Base-by-base conservation (phyloP, 2,797 vertebrate species). In the Notolabrus celidotus region DNA sequence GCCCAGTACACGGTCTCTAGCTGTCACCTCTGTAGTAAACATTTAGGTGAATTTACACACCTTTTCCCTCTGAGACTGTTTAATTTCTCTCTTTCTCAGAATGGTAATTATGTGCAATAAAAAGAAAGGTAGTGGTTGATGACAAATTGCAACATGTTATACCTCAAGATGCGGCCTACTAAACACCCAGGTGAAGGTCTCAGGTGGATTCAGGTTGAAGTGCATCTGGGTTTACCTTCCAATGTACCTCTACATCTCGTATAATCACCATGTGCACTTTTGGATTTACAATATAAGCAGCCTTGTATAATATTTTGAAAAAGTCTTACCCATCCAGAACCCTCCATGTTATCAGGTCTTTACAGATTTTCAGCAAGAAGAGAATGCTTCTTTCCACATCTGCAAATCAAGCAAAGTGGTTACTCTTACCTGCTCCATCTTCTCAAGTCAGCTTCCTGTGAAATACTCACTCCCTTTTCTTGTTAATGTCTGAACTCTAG, bases 381-480 rank as follows among this genome's bases (percentile, higher is more conserved):
- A 94, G 92, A 94, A 90, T 88, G 90, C 93, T 94, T 96, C 96
- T 94, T 96, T 96, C 95, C 95, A 94, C 94, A 98, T 97, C 97
- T 99, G 97, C 93, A 97, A 98, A 97, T 97, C 93, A 98, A 97
- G 96, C 94, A 98, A 94, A 95, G 93, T 88, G 90, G 95, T 98
- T 96, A 98, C 96, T 97, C 96, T 99, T 96, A 97, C 95, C 96
- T 92, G 92, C 92, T 95, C 88, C 88, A 90, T 92, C 93, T 92
- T 94, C 93, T 94, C 74, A 94, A 94, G 94, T 94, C 92, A 94
- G 92, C 94, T 95, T 95, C 95, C 10, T 86, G 93, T 95, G 94
- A 96, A 96, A 97, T 95, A 95, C 94, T 97, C 95, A 96, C 94
- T 97, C 94, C 96, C 96, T 96, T 96, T 95, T 94, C 93, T 95